phyloP scores from a whole-genome alignment of 2,797 vertebrate genomes.

The Hippocampus kuda region DNA sequence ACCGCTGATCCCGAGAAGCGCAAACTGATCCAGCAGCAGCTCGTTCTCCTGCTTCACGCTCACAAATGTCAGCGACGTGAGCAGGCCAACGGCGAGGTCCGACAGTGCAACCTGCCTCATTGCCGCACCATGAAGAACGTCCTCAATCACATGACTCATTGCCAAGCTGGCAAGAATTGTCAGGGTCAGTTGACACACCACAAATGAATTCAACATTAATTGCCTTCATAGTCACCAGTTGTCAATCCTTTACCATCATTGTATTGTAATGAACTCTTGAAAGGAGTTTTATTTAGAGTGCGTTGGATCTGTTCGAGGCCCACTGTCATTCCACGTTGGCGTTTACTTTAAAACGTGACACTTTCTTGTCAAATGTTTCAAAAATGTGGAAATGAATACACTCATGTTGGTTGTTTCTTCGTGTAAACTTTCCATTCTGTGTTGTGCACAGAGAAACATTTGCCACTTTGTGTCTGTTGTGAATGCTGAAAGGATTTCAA shows the following conservation, averaged over 20 bases:
- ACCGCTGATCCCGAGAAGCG: conserved; percentile 96
- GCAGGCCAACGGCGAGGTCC: conserved; percentile 90
- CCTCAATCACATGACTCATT: conserved; percentile 98
- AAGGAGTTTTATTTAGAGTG: background rate
- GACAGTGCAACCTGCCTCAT: conserved; percentile 92
- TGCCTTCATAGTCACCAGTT: background rate
- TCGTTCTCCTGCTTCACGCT: conserved; percentile 90
- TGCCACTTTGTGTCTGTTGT: too few relatives aligned
- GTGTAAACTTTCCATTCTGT: too few relatives aligned
- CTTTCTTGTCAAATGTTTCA: too few relatives aligned
- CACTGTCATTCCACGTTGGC: too few relatives aligned
- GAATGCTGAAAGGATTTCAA: too few relatives aligned
- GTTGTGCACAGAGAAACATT: too few relatives aligned
- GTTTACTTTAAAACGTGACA: too few relatives aligned
- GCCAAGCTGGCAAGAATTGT: conserved; percentile 97
- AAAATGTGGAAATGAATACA: too few relatives aligned
- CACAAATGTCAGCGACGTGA: conserved; percentile 97
- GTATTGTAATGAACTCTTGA: background rate
- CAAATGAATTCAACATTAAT: background rate
- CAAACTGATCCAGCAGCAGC: conserved; percentile 96
- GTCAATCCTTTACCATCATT: background rate
- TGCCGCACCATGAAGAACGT: conserved; percentile 99
- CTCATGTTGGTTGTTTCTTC: too few relatives aligned
- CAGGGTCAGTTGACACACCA: conserved; percentile 68
- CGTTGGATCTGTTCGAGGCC: too few relatives aligned